phyloP scores from a whole-genome alignment of 23 tunicate genomes.

The Clavelina lepadiformis region DNA sequence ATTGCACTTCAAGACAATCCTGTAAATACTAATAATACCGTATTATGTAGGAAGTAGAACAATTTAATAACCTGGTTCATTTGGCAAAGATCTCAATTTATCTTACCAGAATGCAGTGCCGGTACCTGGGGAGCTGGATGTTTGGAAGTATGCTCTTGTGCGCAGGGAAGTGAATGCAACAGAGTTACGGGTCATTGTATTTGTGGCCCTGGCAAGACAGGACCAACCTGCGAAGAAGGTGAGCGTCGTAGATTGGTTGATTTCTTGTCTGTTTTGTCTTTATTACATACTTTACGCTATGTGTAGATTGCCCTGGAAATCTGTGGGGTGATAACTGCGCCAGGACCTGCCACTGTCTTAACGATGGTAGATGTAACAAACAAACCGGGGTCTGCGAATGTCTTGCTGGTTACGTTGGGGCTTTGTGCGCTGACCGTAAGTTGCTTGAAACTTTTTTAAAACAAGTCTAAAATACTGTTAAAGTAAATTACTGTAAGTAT shows the following conservation, averaged over 20 bases:
- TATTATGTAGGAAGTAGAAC: too few species aligned
- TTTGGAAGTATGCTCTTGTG: conserved; percentile 79
- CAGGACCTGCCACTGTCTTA: conserved; percentile 56
- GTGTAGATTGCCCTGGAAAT: conserved; percentile 71
- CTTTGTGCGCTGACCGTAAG: conserved; percentile 67
- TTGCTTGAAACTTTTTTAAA: too few species aligned
- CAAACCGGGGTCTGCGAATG: conserved; percentile 84
- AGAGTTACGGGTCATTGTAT: conserved; percentile 55
- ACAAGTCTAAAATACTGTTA: too few species aligned
- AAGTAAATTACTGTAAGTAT: too few species aligned
- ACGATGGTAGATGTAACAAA: conserved; percentile 76
- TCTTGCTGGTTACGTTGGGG: conserved; percentile 76
- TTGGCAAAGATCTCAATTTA: too few species aligned
- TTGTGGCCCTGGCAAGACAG: conserved; percentile 85
- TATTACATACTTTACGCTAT: neutral
- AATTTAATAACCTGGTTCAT: too few species aligned
- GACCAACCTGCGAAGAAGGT: conserved; percentile 89
- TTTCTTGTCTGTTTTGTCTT: neutral
- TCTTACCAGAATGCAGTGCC: conserved; percentile 45
- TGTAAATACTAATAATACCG: too few species aligned
- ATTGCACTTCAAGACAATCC: too few species aligned
- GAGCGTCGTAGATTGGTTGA: conserved; percentile 3
- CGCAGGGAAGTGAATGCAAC: conserved; percentile 68
- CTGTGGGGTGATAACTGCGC: conserved; percentile 74
- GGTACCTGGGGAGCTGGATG: conserved; percentile 95